Conservation (phyloP, 1,140 invertebrate species). For the Pogonus chalceus region DNA sequence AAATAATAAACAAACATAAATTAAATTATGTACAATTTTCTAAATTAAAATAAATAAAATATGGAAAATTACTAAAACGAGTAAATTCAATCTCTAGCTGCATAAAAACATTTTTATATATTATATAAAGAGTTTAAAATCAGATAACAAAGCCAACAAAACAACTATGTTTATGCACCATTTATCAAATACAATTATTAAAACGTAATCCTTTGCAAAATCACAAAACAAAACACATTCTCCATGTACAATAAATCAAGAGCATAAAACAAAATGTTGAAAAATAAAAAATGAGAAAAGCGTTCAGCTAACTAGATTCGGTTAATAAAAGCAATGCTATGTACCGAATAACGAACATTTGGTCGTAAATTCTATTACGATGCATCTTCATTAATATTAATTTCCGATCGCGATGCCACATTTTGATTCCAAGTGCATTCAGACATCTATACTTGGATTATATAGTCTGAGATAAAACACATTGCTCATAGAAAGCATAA, state of each 20-base stretch:
- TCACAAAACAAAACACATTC: not conserved
- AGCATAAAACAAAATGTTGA: not conserved
- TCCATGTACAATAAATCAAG: not conserved
- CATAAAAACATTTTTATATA: too few species aligned
- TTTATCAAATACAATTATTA: not conserved
- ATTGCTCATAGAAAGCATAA: too few species aligned
- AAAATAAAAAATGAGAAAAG: not conserved
- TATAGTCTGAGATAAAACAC: too few species aligned
- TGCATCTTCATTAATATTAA: conserved; percentile 7
- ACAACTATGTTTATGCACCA: not conserved
- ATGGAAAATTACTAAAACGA: too few species aligned
- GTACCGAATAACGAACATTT: not conserved
- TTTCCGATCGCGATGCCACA: not conserved
- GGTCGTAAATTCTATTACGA: conserved; percentile 6
- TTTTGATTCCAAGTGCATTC: too few species aligned
- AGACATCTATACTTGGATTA: too few species aligned
- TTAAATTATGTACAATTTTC: too few species aligned
- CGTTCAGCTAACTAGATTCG: not conserved
- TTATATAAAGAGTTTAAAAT: too few species aligned
- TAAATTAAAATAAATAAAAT: too few species aligned
- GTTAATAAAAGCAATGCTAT: conserved; percentile 1
- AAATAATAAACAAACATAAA: too few species aligned
- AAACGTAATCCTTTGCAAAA: not conserved
- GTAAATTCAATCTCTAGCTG: too few species aligned
- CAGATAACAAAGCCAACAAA: too few species aligned